Conservation (phyloP, 2,888 invertebrate genomes). For the Lasiommata megera region DNA sequence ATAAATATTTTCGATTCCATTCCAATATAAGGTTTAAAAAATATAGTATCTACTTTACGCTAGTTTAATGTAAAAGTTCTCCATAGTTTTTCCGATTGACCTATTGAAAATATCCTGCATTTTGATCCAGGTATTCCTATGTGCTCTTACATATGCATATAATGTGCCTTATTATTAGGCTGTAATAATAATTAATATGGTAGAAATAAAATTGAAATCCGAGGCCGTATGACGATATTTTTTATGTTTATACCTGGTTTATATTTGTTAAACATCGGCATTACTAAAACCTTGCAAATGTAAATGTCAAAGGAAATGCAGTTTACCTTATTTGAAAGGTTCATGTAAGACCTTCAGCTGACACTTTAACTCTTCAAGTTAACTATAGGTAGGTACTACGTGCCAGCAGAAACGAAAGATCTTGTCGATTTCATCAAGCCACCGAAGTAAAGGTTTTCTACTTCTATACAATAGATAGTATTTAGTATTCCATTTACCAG, state of each 20-base stretch:
- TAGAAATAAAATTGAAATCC: not conserved
- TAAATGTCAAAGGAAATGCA: conserved; percentile 31
- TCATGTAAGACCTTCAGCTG: conserved; percentile 13
- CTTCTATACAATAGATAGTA: too few species aligned
- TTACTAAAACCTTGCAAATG: conserved; percentile 19
- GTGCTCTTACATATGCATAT: too few species aligned
- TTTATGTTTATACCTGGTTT: conserved; percentile 1
- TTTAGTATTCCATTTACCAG: too few species aligned
- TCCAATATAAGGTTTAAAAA: too few species aligned
- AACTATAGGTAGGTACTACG: not conserved
- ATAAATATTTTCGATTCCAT: too few species aligned
- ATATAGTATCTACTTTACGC: too few species aligned
- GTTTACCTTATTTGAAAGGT: conserved; percentile 28
- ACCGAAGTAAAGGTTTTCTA: too few species aligned
- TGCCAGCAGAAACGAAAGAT: not conserved
- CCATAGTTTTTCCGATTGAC: too few species aligned
- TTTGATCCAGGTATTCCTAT: too few species aligned
- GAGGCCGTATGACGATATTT: not conserved
- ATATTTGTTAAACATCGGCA: conserved; percentile 8
- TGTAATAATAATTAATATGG: too few species aligned
- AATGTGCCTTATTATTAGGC: not conserved
- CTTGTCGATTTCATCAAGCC: not conserved
- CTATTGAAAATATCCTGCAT: too few species aligned
- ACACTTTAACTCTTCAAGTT: not conserved
- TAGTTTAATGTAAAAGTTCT: too few species aligned